Conservation (phyloP, 1,140 invertebrate species). For the Argopecten irradians region DNA sequence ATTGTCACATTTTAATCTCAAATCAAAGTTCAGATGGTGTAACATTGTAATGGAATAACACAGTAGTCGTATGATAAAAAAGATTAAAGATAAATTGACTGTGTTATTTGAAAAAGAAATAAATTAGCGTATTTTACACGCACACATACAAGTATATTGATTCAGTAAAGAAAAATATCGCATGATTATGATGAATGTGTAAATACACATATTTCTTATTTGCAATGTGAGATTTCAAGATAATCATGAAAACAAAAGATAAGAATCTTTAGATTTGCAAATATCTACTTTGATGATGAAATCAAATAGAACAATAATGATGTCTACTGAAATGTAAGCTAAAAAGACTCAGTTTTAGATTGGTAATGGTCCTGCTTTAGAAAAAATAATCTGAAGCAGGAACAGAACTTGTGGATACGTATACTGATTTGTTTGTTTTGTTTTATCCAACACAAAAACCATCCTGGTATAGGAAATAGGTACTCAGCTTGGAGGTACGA, state of each 20-base stretch:
- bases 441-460: background rate
- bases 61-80: slow-evolving; percentile 14
- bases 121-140: no score
- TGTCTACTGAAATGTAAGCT: background rate
- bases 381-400: background rate
- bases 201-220: no score
- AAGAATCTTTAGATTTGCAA: no score
- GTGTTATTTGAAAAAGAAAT: no score
- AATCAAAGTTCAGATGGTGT: background rate
- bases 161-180: no score
- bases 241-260: no score
- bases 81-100: no score
- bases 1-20: background rate
- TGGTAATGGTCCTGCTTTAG: background rate
- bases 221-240: no score
- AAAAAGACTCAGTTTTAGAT: background rate
- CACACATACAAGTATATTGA: no score
- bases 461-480: background rate
- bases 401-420: background rate
- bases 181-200: no score
- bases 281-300: background rate
- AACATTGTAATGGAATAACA: background rate
- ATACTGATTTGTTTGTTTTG: background rate
- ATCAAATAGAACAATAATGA: background rate
- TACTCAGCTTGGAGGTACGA: background rate